Evolutionary conservation across 2,797 vertebrate species (phyloP).

Genomic region (Pelochelys cantorii): DNA sequence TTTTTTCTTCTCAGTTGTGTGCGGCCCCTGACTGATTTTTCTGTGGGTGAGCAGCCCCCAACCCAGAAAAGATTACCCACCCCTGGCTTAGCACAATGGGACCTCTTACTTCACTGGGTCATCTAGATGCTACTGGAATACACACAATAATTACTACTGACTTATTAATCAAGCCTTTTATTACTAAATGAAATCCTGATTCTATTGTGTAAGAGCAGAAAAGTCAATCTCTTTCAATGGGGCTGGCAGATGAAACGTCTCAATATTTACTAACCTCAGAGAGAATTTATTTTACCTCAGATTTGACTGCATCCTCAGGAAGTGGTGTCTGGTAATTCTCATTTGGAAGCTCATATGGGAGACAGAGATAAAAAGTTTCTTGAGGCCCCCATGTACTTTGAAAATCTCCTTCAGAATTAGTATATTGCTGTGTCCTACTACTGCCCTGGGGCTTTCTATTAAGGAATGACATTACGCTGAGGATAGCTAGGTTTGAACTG

Average conservation of each 20-base stretch:
- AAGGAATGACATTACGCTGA: neutral
- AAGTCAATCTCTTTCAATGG: neutral
- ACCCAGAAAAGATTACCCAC: no score
- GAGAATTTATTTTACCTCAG: neutral
- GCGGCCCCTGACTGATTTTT: no score
- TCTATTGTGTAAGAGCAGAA: neutral
- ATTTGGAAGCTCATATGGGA: neutral
- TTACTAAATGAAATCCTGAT: neutral
- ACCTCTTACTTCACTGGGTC: neutral
- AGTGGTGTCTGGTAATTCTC: neutral
- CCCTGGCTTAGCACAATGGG: neutral
- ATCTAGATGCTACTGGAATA: neutral
- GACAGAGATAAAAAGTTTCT: neutral
- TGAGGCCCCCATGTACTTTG: neutral
- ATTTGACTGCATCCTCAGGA: neutral
- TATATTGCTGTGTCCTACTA: neutral
- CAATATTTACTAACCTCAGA: neutral
- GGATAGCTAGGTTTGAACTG: slow-evolving; percentile 20
- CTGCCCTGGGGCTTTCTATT: neutral
- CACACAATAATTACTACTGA: neutral
- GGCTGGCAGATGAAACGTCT: neutral
- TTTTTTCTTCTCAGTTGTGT: no score
- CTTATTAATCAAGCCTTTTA: neutral
- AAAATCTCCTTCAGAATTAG: neutral
- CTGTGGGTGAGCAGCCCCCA: no score